A percentile compares a stretch with the other conserved stretches of the same genome.
phyloP scores from a whole-genome alignment of 2,888 invertebrate species.

The Coelogynopora nodosa region DNA sequence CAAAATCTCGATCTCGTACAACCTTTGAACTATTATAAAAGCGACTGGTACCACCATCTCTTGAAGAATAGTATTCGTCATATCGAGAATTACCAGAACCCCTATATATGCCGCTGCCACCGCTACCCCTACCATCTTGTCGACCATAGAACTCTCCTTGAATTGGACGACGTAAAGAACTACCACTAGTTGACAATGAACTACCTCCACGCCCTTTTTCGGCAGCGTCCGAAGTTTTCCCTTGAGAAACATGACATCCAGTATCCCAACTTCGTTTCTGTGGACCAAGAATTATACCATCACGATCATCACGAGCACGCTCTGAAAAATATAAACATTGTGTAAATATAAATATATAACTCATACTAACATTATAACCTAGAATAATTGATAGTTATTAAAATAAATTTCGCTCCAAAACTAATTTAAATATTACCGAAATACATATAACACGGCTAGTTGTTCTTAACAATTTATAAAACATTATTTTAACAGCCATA shows the following conservation, averaged over 20 bases:
- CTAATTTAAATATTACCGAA: neutral
- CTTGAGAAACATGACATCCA: slow-evolving; percentile 73
- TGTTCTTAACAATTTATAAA: too few relatives aligned
- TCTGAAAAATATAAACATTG: neutral
- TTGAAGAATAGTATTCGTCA: neutral
- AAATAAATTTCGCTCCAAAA: neutral
- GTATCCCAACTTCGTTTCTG: slow-evolving; percentile 80
- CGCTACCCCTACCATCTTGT: neutral
- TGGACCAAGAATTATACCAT: slow-evolving; percentile 78
- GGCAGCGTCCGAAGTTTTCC: neutral
- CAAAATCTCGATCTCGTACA: neutral
- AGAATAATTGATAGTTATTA: too few relatives aligned
- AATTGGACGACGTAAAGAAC: neutral
- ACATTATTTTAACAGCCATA: neutral
- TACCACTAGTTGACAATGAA: neutral
- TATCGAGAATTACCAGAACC: slow-evolving; percentile 1
- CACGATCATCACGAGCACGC: slow-evolving; percentile 68
- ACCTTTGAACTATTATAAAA: neutral
- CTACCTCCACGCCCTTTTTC: neutral
- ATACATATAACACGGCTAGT: too few relatives aligned
- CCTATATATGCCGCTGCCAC: neutral
- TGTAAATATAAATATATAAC: too few relatives aligned
- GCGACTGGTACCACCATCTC: neutral
- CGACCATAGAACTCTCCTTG: neutral
- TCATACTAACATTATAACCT: too few relatives aligned